These are phyloP conservation scores for Lamprotornis superbus DNA, from an alignment of 2,113 vertebrate species.

Conservation along the genomic window DNA sequence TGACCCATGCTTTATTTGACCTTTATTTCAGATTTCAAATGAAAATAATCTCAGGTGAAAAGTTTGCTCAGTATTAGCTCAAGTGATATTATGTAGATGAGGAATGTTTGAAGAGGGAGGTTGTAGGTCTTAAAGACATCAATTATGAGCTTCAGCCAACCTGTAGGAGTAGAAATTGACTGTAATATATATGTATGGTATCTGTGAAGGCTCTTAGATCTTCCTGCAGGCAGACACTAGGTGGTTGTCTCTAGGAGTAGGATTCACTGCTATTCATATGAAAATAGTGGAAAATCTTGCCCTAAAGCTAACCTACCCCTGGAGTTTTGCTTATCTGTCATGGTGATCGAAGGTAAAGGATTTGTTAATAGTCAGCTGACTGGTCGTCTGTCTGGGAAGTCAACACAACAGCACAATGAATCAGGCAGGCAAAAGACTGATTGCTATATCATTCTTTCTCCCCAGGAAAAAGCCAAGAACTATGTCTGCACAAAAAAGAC, in stretches of 20 bases:
- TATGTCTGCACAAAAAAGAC: not conserved
- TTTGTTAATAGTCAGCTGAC: conserved; percentile 15
- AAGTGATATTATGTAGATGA: not conserved
- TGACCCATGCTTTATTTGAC: not conserved
- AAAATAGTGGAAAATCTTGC: conserved; percentile 54
- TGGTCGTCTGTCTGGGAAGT: not conserved
- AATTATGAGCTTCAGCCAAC: not conserved
- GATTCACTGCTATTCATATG: conserved; percentile 43
- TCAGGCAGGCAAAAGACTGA: not conserved
- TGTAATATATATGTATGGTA: not conserved
- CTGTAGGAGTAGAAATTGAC: not conserved
- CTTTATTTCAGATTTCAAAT: not conserved
- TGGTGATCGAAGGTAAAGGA: not conserved
- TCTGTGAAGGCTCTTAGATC: not conserved
- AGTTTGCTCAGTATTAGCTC: not conserved
- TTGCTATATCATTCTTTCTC: not conserved
- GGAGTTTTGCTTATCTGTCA: conserved; percentile 42
- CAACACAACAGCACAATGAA: not conserved
- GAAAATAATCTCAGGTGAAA: not conserved
- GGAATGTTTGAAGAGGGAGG: not conserved
- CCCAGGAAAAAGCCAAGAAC: not conserved
- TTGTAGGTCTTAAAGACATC: not conserved
- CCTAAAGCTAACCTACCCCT: conserved; percentile 49
- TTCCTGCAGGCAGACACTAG: not conserved
- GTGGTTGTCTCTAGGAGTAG: not conserved